Percentiles rank a stretch among this genome's conserved stretches.
Conservation (phyloP, 2,113 vertebrate species). For the Polypterus senegalus region DNA sequence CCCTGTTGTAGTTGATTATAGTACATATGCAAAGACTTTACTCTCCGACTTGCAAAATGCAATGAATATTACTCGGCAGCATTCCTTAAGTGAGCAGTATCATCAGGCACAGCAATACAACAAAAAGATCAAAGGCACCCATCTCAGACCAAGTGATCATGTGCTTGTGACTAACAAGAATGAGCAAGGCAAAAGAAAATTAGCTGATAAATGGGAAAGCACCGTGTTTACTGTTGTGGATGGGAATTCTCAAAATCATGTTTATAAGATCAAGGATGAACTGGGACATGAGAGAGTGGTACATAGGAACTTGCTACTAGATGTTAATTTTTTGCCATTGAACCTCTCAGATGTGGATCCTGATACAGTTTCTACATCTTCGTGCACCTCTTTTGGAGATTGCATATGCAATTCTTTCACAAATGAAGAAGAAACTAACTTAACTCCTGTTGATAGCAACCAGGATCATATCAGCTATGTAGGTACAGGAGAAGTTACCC, state of each 20-base stretch:
- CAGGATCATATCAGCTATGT: no score
- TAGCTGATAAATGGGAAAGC: conserved; percentile 15
- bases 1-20: no score
- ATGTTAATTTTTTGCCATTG: no score
- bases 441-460: no score
- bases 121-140: conserved; percentile 1
- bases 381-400: no score
- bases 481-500: no score
- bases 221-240: conserved; percentile 8
- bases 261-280: conserved; percentile 11
- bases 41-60: conserved; percentile 13
- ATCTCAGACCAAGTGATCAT: conserved; percentile 1
- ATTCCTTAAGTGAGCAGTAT: conserved; percentile 9
- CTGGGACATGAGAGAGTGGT: conserved; percentile 2
- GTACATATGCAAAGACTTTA: no score
- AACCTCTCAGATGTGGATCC: no score
- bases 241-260: conserved; percentile 7
- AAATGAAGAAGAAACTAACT: no score
- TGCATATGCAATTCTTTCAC: no score
- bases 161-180: conserved; percentile 14
- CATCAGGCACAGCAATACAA: conserved; percentile 8
- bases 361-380: no score
- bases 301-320: conserved; percentile 11
- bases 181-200: conserved; percentile 9
- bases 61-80: conserved; percentile 12